Evolutionary conservation across 1,140 invertebrate genomes (phyloP), one percentile per base, ranked within the genome.

Genomic region (Pomacea maculata): DNA sequence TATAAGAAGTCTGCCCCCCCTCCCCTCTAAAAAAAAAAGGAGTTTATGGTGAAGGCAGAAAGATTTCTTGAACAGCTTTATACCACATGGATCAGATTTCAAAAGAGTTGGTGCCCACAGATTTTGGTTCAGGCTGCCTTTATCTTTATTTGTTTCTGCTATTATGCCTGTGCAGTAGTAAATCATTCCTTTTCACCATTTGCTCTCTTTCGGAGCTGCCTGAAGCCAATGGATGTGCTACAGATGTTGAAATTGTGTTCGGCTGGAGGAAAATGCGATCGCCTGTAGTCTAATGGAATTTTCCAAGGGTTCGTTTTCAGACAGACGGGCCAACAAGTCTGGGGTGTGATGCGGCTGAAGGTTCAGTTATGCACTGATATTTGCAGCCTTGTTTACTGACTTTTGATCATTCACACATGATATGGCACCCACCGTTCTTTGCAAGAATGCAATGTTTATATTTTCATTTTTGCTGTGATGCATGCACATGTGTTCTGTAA

Each of bases 111-210:
- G n/a, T 64, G 55, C 34, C 75, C 55, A n/a, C 75, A 57, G 52
- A 45, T 73, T 73, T 73, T 29, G 71, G 29, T 73, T 73, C 67
- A 70, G 29, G 14, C 45, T n/a, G 63, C 25, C 75, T 45, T 19
- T 45, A 17, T 45, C 67, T 77, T 52, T 77, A 63, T 65, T 65
- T 67, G 75, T 77, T 68, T 77, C 75, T 77, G 75, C 67, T 77
- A 63, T 77, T 77, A 77, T 77, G 63, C 57, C 25, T 65, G 63
- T 25, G 64, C 54, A 25, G 75, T 77, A 77, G 63, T 77, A 77
- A 77, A 77, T 77, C 75, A 77, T 77, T 77, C 72, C 77, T 79
- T 72, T 67, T 77, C 78, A 17, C 64, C 81, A 75, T 70, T 75
- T 71, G 75, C 77, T 67, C 71, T 75, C 79, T 80, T 61, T 54